These are phyloP conservation scores for Pogonomyrmex californicus DNA, from an alignment of 1,140 invertebrate genomes.

Conservation along the genomic window DNA sequence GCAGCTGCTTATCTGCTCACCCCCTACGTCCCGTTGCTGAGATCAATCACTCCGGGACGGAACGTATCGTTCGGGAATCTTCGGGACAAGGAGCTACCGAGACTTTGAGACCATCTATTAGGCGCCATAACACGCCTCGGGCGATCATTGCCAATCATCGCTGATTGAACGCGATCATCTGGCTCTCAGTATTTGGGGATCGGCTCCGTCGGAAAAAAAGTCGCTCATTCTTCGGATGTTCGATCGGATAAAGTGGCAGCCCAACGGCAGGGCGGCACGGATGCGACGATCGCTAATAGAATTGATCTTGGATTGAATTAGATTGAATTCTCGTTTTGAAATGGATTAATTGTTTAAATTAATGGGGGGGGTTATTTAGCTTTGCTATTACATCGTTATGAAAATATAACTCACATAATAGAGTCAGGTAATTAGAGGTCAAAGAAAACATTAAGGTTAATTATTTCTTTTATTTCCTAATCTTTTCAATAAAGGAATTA, in stretches of 20 bases:
- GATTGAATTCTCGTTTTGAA: not conserved
- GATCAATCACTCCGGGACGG: slow-evolving; percentile 61
- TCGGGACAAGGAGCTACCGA: slow-evolving; percentile 40
- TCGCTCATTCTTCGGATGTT: slow-evolving; percentile 24
- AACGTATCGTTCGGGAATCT: slow-evolving; percentile 53
- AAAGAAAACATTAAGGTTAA: slow-evolving; percentile 32
- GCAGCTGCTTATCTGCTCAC: slow-evolving; percentile 63
- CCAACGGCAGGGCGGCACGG: not conserved
- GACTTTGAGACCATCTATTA: slow-evolving; percentile 59
- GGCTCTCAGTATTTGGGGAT: slow-evolving; percentile 32
- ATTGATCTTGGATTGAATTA: slow-evolving; percentile 14
- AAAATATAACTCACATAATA: slow-evolving; percentile 4
- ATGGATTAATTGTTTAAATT: slow-evolving; percentile 14
- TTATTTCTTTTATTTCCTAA: slow-evolving; percentile 10
- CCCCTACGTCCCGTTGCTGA: slow-evolving; percentile 11
- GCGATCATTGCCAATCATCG: slow-evolving; percentile 58
- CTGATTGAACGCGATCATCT: slow-evolving; percentile 60
- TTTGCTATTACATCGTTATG: not conserved
- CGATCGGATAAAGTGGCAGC: not conserved
- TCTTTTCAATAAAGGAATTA: not conserved
- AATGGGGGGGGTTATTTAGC: not conserved
- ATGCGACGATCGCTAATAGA: slow-evolving; percentile 32
- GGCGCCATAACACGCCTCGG: slow-evolving; percentile 52
- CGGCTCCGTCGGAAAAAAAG: not conserved
- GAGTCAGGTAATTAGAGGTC: not conserved